Evolutionary conservation across 1,140 invertebrate species (phyloP), one percentile per base, ranked within the genome.

Genomic region (Drosophila rufa): DNA sequence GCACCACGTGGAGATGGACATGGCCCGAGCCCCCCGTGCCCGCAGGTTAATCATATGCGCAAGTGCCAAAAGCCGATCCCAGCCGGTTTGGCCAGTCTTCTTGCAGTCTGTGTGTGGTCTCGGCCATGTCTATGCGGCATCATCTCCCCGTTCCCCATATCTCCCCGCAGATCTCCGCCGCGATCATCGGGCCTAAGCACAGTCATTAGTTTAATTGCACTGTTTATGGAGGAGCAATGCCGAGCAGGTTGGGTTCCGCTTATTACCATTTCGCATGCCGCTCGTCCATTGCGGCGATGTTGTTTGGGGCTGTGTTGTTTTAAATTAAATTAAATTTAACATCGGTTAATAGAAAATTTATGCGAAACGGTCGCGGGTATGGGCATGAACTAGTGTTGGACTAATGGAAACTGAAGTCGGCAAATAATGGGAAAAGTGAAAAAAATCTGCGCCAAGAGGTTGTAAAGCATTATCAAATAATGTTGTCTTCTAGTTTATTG

Each of bases 291-390:
- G n/a, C 80, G 43, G 22, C 80, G 19, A 42, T 62, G 58, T 62
- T 67, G 75, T 79, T 65, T 62, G 77, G 67, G 67, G 42, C 62
- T 82, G 75, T 86, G 75, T 70, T 70, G 80, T 78, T 89, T 87
- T 89, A 84, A 84, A 89, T 89, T 89, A 89, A 89, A 89, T 89
- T 89, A 90, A 89, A 89, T 89, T 79, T 90, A 84, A 84, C 81
- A 82, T 89, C 84, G 68, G 76, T 56, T 86, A 87, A 87, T 87
- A 89, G 84, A 89, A 89, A 89, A 83, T 67, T 59, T 59, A 86
- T 73, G 59, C 66, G 46, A 62, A 27, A 17, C 33, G 62, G n/a
- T 9, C 46, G 66, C 36, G 27, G 17, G 30, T 36, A 30, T 30
- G 46, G 38, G 25, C 15, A 36, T 25, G 22, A 51, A 45, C 14